Evolutionary conservation across 2,113 vertebrate species (phyloP).

Genomic region (Gila orcuttii): DNA sequence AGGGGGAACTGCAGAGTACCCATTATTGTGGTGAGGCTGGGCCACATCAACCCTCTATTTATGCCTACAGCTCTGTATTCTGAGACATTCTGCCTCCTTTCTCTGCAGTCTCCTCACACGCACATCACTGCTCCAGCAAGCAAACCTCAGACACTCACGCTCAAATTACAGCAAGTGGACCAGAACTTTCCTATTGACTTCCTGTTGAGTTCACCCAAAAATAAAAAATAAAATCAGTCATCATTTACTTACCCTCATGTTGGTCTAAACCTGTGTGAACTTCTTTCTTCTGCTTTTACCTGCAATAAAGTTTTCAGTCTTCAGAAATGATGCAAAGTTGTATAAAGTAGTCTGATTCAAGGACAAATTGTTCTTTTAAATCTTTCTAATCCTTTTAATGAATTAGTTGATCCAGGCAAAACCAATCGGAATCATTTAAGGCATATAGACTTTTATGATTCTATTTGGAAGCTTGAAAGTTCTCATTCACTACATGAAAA

Average conservation of each 20-base stretch:
- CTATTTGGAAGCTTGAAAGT: neutral
- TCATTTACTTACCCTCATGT: neutral
- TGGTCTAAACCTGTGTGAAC: neutral
- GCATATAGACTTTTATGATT: too few relatives aligned
- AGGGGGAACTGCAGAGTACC: slow-evolving; percentile 57
- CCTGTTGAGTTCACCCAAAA: neutral
- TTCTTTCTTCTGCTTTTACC: neutral
- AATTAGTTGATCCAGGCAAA: neutral
- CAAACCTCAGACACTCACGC: slow-evolving; percentile 3
- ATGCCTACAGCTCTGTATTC: slow-evolving; percentile 54
- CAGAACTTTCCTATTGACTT: slow-evolving; percentile 30
- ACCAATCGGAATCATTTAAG: neutral
- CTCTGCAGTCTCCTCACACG: slow-evolving; percentile 48
- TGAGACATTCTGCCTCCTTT: slow-evolving; percentile 53
- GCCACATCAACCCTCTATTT: slow-evolving; percentile 68
- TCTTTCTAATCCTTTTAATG: neutral
- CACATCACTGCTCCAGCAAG: slow-evolving; percentile 46
- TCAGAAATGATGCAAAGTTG: neutral
- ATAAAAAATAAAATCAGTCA: neutral
- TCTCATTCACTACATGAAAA: neutral
- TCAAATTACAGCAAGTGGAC: slow-evolving; percentile 2
- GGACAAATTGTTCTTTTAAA: neutral
- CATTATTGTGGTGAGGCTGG: slow-evolving; percentile 66
- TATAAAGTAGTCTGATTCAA: neutral
- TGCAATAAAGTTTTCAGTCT: neutral